Evolutionary conservation across 1,140 invertebrate genomes (phyloP), one percentile per base, ranked within the genome.

Genomic region (Phymastichus coffea): DNA sequence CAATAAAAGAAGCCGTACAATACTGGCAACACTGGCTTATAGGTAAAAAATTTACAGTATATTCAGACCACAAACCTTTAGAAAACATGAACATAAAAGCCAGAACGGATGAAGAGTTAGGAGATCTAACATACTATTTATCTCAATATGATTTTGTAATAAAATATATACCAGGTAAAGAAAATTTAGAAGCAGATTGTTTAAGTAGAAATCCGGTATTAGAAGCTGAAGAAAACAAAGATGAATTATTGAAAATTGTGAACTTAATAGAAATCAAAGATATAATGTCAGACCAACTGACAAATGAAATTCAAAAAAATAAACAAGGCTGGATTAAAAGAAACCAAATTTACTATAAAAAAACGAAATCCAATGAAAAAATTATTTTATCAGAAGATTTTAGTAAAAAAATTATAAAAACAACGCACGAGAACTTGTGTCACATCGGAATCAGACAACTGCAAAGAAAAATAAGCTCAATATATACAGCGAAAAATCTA

Each of bases 361-460:
- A 51, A 23, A 66, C 52, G 52, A 64, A 57, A 64, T 65, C 4
- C 57, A 64, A 26, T 28, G n/a, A n/a, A n/a, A 62, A 51, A 61
- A 59, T 33, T 58, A 64, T 41, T 44, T 63, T 35, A 60, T 65
- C 43, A 59, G 61, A 22, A 57, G 15, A 41, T 14, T 41, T 41
- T 17, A 41, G 38, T 17, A 17, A 14, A 41, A 6, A 63, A 35
- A 44, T 48, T 28, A 26, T 69, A 10, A 66, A 65, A 44, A 64
- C 6, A 14, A 17, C 15, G 6, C 38, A 41, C 15, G 15, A 17
- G 15, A 17, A 14, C 9, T 17, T 9, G 38, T 56, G 54, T 26
- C 40, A 56, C 53, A 41, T 41, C 6, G 9, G 15, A 14, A 41
- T 41, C 9, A 48, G 9, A 26, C 57, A 64, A 35, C 55, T 64